Conservation (phyloP, 2,797 vertebrate genomes). For the Diglossa cyanea region DNA sequence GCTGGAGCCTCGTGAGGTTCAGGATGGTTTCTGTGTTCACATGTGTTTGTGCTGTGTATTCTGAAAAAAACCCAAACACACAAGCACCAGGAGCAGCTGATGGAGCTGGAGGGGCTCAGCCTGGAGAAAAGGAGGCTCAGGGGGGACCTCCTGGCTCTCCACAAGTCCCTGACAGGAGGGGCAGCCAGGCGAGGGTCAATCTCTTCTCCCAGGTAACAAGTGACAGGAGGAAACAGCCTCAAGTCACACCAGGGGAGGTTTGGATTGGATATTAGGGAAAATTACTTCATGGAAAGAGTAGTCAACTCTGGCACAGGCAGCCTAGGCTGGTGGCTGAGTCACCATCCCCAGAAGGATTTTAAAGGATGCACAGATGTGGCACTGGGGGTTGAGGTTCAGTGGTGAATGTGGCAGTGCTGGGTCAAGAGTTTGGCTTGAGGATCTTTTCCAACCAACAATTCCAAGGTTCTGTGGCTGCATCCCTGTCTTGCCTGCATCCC, state of each 20-base stretch:
- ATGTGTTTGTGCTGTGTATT: background rate
- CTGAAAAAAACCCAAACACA: background rate
- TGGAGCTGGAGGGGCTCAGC: background rate
- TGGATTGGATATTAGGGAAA: background rate
- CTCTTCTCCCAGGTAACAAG: background rate
- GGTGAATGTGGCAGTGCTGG: background rate
- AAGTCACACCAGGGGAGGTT: background rate
- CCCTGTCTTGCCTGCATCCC: background rate
- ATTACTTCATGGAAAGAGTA: background rate
- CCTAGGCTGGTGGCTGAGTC: background rate
- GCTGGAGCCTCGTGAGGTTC: fast-evolving
- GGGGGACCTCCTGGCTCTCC: fast-evolving
- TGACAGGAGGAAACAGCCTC: background rate
- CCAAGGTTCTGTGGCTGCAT: too few relatives aligned
- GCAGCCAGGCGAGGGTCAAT: background rate
- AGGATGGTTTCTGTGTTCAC: background rate
- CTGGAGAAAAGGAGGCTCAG: background rate
- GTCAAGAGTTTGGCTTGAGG: background rate
- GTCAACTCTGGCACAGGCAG: background rate
- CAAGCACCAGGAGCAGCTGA: background rate
- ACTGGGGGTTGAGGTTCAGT: background rate
- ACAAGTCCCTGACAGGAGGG: background rate
- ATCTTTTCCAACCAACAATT: background rate
- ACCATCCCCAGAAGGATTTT: background rate
- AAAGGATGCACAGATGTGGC: background rate